Evolutionary conservation across 2,888 invertebrate genomes (phyloP), one percentile per base, ranked within the genome.

Genomic region (Elegia similella): DNA sequence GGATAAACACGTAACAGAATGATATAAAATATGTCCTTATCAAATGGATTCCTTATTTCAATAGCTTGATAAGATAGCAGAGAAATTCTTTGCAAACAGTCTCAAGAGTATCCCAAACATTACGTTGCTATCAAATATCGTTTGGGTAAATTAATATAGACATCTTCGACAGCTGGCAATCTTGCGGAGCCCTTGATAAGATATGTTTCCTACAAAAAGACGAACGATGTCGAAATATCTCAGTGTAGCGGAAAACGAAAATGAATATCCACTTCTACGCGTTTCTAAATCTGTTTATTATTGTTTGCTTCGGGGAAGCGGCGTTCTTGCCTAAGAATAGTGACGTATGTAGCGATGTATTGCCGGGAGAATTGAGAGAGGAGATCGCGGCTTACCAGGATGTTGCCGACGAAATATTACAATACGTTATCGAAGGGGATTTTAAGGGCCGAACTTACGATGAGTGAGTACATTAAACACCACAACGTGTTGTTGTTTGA

Each of bases 331-430:
- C 70, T 42, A 75, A 76, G 70, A 64, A 77, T 64, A 63, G 67
- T 58, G 68, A 82, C 65, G 63, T 57, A 62, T 92, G 92, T 66
- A 71, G 78, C 60, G 59, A 67, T 15, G 70, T 84, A 62, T 74
- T 95, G 47, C 78, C 93, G 0, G 63, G 80, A 10, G 74, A 83
- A 13, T 74, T 95, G 56, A 76, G 89, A 38, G 71, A 88, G 29
- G 95, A 95, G 81, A 95, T 95, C 65, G 82, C 87, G 42, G 83
- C 92, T 17, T 94, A 95, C 69, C 78, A 87, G 69, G 72, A 80
- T 48, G 74, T 89, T 10, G 92, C 90, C 17, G 77, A 93, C 57
- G 70, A 76, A 62, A 94, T 95, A 67, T 73, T 94, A 38, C 70
- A 86, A 60, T 88, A 90, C 62, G 88, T 93, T 29, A 66, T 85